Evolutionary conservation across 2,113 vertebrate genomes (phyloP).

Genomic region (Larimichthys polyactis): DNA sequence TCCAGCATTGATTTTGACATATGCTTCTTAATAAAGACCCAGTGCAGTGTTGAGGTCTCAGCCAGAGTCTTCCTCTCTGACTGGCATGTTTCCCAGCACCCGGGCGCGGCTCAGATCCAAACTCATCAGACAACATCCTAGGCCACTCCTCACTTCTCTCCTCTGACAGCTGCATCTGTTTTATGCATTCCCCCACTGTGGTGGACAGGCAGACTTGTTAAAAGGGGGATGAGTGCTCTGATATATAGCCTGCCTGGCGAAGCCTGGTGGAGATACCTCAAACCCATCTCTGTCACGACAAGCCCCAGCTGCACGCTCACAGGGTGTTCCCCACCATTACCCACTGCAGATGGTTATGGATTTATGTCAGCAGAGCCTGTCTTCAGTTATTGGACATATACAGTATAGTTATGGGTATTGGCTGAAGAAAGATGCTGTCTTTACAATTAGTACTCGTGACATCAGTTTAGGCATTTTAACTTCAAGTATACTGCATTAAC

Average conservation of each 20-base stretch:
- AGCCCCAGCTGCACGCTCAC: slow-evolving; percentile 47
- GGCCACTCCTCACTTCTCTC: slow-evolving; percentile 48
- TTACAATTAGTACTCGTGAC: slow-evolving; percentile 7
- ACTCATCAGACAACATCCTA: slow-evolving; percentile 59
- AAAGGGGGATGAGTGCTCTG: slow-evolving; percentile 71
- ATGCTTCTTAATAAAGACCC: slow-evolving; percentile 14
- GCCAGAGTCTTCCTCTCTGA: slow-evolving; percentile 10
- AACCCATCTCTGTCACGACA: slow-evolving; percentile 51
- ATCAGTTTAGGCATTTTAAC: neutral
- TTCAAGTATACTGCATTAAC: neutral
- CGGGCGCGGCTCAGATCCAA: slow-evolving; percentile 25
- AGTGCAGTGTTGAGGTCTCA: slow-evolving; percentile 11
- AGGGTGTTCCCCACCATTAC: slow-evolving; percentile 48
- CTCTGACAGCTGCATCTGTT: slow-evolving; percentile 77
- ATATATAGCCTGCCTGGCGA: slow-evolving; percentile 70
- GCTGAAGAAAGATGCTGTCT: slow-evolving; percentile 3
- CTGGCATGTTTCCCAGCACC: slow-evolving; percentile 53
- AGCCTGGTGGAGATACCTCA: slow-evolving; percentile 58
- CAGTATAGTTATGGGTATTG: slow-evolving; percentile 5
- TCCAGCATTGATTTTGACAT: neutral
- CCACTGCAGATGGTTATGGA: slow-evolving; percentile 43
- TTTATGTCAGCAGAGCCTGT: slow-evolving; percentile 41
- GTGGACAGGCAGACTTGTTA: slow-evolving; percentile 70
- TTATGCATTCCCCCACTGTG: slow-evolving; percentile 70
- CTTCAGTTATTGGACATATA: neutral